Evolutionary conservation across 1,140 invertebrate genomes (phyloP).

Genomic region (Achatina immaculata): DNA sequence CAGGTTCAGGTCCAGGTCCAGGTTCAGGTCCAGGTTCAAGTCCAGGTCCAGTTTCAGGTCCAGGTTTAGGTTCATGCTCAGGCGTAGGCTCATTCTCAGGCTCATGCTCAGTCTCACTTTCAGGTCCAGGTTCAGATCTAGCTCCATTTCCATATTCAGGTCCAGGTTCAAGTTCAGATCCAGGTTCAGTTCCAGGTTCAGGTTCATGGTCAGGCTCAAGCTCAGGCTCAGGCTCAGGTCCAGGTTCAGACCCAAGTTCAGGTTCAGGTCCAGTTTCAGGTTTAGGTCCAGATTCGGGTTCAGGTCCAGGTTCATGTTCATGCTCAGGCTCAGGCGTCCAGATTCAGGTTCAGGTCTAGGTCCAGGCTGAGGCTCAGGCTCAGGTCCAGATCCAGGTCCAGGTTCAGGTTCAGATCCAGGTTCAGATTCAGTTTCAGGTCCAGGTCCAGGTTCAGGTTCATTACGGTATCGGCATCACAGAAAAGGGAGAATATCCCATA

Average conservation of each 20-base stretch:
- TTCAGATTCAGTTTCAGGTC: slow-evolving; percentile 43
- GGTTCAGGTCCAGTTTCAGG: too few relatives aligned
- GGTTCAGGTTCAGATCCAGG: slow-evolving; percentile 39
- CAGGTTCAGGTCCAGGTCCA: slow-evolving; percentile 40
- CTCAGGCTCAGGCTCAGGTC: not conserved
- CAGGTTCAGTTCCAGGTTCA: too few relatives aligned
- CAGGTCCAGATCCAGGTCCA: slow-evolving; percentile 39
- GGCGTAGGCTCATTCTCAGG: not conserved
- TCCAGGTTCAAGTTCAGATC: slow-evolving; percentile 40
- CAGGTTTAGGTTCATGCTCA: slow-evolving; percentile 4
- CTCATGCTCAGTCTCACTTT: too few relatives aligned
- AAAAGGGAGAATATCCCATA: too few relatives aligned
- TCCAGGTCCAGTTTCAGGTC: slow-evolving; percentile 43
- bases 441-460: slow-evolving; percentile 43
- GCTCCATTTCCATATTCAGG: slow-evolving; percentile 39
- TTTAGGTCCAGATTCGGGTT: too few relatives aligned
- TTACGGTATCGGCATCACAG: too few relatives aligned
- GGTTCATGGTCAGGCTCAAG: not conserved
- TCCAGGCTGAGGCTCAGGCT: slow-evolving; percentile 43
- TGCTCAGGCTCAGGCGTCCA: not conserved
- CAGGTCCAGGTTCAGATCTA: slow-evolving; percentile 34
- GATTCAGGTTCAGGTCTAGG: slow-evolving; percentile 39
- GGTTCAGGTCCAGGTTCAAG: slow-evolving; percentile 39
- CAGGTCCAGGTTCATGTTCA: not conserved
- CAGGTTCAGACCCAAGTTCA: not conserved